Base-by-base conservation (phyloP, 2,113 vertebrate species). In the Cottus gobio region DNA sequence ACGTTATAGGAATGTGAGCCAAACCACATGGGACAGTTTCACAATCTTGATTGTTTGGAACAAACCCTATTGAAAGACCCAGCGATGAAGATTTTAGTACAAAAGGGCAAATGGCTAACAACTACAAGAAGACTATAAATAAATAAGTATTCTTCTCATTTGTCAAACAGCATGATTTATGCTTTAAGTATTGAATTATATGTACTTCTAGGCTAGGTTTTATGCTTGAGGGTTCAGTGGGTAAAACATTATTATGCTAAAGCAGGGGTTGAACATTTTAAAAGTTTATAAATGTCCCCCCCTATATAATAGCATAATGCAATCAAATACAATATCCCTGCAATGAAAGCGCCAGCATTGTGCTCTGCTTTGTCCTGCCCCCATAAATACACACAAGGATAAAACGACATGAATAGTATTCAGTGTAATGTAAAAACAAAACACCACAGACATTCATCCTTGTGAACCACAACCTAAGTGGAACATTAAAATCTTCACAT, bases 401-500 rank as follows among this genome's bases (percentile, higher is more conserved):
- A 34, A 34, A 34, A 34, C 6, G 4, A 36, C 20, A 37, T 18
- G 2, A 54, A 56, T 39, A 77, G 58, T 52, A n/a, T 50, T 44
- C 13, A 70, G 60, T 31, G 62, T 46, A 61, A 57, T 57, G 22
- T 71, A 57, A 60, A 77, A 11, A 64, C 11, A 63, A 24, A 26
- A 26, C n/a, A 26, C n/a, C 61, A 48, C 61, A 48, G 5, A 62
- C 20, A n/a, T n/a, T 13, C 13, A 75, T 10, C 22, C 60, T 26
- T 73, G 31, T 64, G 58, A 77, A 60, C 22, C 5, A 0, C 11
- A 60, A 71, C 69, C 42, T 42, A 76, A 69, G 57, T 5, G 1
- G 9, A 85, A 24, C 44, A 64, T 66, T 54, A 67, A 62, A 61
- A 84, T 9, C 46, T 73, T 79, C 57, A 44, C 42, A 71, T 1